Evolutionary conservation across 53 echinoderm and acorn worm species (phyloP).

Genomic region (Pentamera pediparva): DNA sequence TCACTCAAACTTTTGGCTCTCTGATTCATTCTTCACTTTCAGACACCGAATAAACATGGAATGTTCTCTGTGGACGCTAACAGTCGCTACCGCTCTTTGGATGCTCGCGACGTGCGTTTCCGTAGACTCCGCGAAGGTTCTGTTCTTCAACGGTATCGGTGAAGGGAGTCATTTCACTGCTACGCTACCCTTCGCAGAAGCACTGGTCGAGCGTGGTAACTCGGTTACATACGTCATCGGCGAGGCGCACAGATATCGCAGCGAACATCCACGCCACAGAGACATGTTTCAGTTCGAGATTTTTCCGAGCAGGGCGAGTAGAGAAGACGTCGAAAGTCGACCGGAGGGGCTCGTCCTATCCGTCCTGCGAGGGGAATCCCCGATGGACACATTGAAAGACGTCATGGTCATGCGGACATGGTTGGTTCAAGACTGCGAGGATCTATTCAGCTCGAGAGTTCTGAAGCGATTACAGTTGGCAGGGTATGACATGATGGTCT

Average conservation of each 20-base stretch:
- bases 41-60: too few relatives aligned
- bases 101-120: too few relatives aligned
- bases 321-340: neutral
- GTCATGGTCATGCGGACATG: neutral
- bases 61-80: too few relatives aligned
- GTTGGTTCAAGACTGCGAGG: neutral
- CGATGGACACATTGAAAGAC: neutral
- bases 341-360: neutral
- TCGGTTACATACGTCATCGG: neutral
- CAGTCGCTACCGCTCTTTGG: too few relatives aligned
- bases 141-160: conserved; percentile 14
- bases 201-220: neutral
- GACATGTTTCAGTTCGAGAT: neutral
- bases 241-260: neutral
- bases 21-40: too few relatives aligned
- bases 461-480: neutral
- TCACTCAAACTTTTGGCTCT: too few relatives aligned
- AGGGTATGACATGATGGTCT: conserved; percentile 3
- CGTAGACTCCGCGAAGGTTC: neutral
- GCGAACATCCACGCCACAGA: neutral
- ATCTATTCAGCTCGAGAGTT: neutral
- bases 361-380: neutral
- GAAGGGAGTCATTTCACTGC: conserved; percentile 8
- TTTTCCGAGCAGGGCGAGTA: neutral
- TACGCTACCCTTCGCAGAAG: neutral